phyloP scores from a whole-genome alignment of 2,797 vertebrate genomes.

The Malurus splendens region DNA sequence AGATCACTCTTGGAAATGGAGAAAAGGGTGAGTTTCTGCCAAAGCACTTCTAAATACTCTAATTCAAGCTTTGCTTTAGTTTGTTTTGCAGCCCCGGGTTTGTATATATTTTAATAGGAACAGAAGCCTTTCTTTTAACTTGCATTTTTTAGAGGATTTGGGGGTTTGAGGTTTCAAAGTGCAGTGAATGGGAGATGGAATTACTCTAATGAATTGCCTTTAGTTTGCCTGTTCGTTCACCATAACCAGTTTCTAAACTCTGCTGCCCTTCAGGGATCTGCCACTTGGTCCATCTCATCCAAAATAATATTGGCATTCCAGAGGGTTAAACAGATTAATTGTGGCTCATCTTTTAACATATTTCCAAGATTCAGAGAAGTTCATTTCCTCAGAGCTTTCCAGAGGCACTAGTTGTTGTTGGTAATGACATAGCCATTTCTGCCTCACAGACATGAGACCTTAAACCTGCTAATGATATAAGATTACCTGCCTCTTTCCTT shows the following conservation, averaged over 20 bases:
- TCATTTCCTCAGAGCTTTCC: conserved; percentile 3
- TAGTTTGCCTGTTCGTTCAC: background rate
- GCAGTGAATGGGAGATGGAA: background rate
- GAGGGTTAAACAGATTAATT: background rate
- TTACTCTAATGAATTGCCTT: background rate
- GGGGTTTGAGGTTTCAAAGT: background rate
- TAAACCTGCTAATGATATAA: background rate
- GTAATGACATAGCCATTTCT: background rate
- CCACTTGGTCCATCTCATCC: background rate
- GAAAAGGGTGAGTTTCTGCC: conserved; percentile 89
- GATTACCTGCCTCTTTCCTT: background rate
- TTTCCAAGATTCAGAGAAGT: background rate
- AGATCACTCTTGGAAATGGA: conserved; percentile 97
- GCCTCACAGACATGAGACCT: background rate
- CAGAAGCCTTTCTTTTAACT: conserved; percentile 7
- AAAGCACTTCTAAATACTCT: background rate
- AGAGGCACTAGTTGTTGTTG: background rate
- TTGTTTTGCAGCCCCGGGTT: background rate
- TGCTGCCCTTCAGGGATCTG: background rate
- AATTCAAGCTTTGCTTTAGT: background rate
- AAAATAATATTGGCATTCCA: background rate
- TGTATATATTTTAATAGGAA: background rate
- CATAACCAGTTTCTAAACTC: background rate
- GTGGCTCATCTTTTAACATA: background rate
- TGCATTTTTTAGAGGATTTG: conserved; percentile 5